These are phyloP conservation scores for Hylaea fasciaria DNA, from an alignment of 2,888 invertebrate genomes.

Conservation along the genomic window DNA sequence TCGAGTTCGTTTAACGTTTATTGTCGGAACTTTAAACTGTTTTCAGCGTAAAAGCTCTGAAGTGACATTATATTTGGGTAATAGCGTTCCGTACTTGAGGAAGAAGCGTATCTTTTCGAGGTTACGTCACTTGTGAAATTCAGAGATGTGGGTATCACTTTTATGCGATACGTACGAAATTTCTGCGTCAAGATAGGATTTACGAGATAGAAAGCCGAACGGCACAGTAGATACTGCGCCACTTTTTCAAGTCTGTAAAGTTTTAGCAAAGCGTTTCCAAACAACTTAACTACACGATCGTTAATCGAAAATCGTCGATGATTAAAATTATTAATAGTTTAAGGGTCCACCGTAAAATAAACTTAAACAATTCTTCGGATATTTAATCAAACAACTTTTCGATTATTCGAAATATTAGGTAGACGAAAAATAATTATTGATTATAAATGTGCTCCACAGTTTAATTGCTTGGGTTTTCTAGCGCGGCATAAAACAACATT, in stretches of 20 bases:
- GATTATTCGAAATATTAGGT: background rate
- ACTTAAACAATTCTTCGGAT: background rate
- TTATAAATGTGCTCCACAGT: background rate
- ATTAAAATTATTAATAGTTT: slow-evolving; percentile 3
- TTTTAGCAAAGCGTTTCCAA: slow-evolving; percentile 6
- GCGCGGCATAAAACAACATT: too few relatives aligned
- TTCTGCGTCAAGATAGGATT: too few relatives aligned
- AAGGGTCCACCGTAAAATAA: background rate
- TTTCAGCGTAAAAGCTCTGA: slow-evolving; percentile 25
- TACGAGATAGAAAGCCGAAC: too few relatives aligned
- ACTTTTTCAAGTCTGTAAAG: too few relatives aligned
- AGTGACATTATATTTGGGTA: slow-evolving; percentile 26
- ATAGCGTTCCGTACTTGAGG: slow-evolving; percentile 17
- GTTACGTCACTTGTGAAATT: slow-evolving; percentile 5
- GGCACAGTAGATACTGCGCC: too few relatives aligned
- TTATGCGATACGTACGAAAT: slow-evolving; percentile 1
- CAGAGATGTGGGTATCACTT: slow-evolving; percentile 1
- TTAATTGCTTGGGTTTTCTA: background rate
- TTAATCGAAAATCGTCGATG: slow-evolving; percentile 6
- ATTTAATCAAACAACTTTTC: background rate
- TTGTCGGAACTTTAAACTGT: slow-evolving; percentile 33
- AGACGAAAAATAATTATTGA: background rate
- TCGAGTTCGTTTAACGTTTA: slow-evolving; percentile 33
- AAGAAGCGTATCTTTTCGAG: slow-evolving; percentile 8
- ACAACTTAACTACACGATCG: slow-evolving; percentile 13